phyloP scores from a whole-genome alignment of 2,888 invertebrate genomes.

The Polydrusus cervinus region DNA sequence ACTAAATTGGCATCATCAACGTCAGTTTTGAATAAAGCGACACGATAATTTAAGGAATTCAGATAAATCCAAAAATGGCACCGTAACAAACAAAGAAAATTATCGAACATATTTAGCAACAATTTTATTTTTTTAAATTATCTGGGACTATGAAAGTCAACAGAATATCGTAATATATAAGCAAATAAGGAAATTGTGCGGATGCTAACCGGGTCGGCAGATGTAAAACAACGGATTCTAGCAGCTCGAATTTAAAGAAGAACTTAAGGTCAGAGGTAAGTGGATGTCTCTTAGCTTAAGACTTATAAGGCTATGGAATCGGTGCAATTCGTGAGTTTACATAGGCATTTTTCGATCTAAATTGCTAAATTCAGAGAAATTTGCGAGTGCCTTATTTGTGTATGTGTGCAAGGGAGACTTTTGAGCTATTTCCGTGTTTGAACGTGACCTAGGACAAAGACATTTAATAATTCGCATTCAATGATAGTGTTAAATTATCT shows the following conservation, averaged over 20 bases:
- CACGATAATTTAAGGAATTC: not conserved
- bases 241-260: constrained; percentile 43
- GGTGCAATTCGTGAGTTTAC: constrained; percentile 33
- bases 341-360: constrained; percentile 36
- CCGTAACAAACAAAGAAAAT: constrained; percentile 34
- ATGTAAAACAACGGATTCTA: constrained; percentile 56
- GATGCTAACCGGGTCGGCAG: constrained; percentile 60
- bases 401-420: not conserved
- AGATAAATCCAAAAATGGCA: constrained; percentile 33
- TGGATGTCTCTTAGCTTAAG: constrained; percentile 39
- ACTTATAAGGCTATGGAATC: constrained; percentile 40
- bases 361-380: constrained; percentile 38
- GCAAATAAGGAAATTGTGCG: constrained; percentile 60
- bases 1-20: too few relatives aligned
- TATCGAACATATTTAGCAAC: constrained; percentile 47
- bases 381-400: constrained; percentile 12
- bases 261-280: constrained; percentile 51
- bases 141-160: constrained; percentile 59
- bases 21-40: too few relatives aligned
- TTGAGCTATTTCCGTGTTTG: not conserved
- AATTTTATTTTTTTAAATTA: constrained; percentile 59
- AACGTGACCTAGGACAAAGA: not conserved
- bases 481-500: too few relatives aligned
- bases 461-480: too few relatives aligned
- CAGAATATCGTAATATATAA: constrained; percentile 55